Conservation (phyloP, 1,140 invertebrate species). For the Antheraea pernyi region DNA sequence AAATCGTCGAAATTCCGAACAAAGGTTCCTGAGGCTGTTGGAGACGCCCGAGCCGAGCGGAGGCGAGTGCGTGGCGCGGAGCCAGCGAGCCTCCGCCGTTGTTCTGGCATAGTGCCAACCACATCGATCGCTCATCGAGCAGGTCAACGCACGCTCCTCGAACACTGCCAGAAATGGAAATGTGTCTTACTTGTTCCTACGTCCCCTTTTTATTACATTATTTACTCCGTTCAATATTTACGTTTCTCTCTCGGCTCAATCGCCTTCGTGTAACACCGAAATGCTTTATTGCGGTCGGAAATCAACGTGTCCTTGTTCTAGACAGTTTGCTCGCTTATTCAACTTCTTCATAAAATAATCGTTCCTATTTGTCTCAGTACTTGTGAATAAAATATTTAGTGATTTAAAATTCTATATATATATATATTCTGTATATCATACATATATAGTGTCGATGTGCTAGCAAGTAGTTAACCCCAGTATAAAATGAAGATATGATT, state of each 20-base stretch:
- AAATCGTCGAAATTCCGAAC: slow-evolving; percentile 4
- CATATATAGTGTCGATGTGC: too few species aligned
- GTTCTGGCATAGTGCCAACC: slow-evolving; percentile 23
- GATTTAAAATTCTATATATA: too few species aligned
- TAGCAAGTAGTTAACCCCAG: too few species aligned
- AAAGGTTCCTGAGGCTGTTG: not conserved
- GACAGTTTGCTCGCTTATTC: not conserved
- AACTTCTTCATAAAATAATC: not conserved
- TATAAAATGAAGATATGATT: too few species aligned
- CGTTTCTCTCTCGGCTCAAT: not conserved
- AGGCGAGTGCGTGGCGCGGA: slow-evolving; percentile 16
- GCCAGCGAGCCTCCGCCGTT: slow-evolving; percentile 22
- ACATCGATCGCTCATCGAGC: slow-evolving; percentile 28
- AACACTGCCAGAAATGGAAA: slow-evolving; percentile 20
- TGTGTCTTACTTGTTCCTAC: slow-evolving; percentile 13
- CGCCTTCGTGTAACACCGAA: not conserved
- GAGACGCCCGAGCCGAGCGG: too few species aligned
- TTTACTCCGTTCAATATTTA: slow-evolving; percentile 9
- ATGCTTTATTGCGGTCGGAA: not conserved
- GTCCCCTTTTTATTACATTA: slow-evolving; percentile 3
- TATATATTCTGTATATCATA: too few species aligned
- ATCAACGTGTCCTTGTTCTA: not conserved
- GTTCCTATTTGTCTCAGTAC: too few species aligned
- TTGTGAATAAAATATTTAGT: too few species aligned
- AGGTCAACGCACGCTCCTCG: slow-evolving; percentile 25